Percentiles rank a stretch among this genome's conserved stretches.
Evolutionary conservation across 2,888 invertebrate species (phyloP).

Genomic region (Napeogenes inachia): DNA sequence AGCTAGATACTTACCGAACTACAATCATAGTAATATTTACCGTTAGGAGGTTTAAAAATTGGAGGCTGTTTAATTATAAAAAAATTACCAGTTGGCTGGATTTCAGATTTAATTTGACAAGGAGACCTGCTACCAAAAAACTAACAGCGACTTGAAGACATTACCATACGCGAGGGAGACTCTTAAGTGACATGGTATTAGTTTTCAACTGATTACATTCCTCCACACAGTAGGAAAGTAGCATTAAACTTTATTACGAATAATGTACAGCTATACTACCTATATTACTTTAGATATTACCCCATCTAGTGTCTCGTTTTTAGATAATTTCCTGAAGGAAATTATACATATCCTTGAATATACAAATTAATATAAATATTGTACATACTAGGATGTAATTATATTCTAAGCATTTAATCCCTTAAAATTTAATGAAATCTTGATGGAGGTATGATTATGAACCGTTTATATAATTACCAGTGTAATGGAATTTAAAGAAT

Average conservation of each 20-base stretch:
- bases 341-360: too few species aligned
- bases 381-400: too few species aligned
- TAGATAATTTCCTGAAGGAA: too few species aligned
- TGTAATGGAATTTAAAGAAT: too few species aligned
- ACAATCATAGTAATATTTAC: conserved; percentile 71
- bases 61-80: conserved; percentile 70
- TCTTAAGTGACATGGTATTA: conserved; percentile 69
- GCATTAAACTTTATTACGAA: conserved; percentile 77
- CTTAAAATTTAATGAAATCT: too few species aligned
- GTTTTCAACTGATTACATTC: conserved; percentile 77
- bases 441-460: too few species aligned
- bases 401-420: too few species aligned
- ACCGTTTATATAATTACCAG: too few species aligned
- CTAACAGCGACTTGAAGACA: conserved; percentile 69
- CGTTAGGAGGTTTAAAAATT: conserved; percentile 64
- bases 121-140: conserved; percentile 73
- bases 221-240: conserved; percentile 64
- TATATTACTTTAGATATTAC: conserved; percentile 47
- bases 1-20: conserved; percentile 42
- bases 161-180: conserved; percentile 73
- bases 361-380: too few species aligned
- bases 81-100: conserved; percentile 57
- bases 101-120: conserved; percentile 72
- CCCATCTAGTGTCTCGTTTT: too few species aligned
- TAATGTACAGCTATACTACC: conserved; percentile 70